Base-by-base conservation (phyloP, 2,797 vertebrate species). In the Danio albolineatus region DNA sequence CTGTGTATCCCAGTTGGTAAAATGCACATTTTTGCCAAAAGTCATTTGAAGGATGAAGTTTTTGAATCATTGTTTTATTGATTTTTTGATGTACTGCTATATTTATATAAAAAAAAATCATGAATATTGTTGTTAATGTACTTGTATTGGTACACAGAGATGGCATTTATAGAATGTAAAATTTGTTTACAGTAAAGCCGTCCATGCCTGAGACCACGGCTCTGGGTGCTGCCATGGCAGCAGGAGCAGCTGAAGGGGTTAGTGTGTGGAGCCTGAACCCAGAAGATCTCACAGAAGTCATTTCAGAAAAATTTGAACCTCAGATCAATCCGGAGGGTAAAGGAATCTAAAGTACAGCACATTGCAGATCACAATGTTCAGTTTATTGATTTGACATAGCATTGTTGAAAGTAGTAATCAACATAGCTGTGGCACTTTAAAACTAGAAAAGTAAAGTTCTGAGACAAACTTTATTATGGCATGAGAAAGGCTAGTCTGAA, bases 161-260 rank as follows among this genome's bases (percentile, higher is more conserved):
- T 7, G n/a, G 4, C 7, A 8, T 49, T 13, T 57, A 43, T 56
- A 10, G 9, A 5, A 57, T 57, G 0, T 48, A 7, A 43, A 41
- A 13, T 36, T 38, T 5, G 6, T 28, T 36, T 78, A 8, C 82
- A 99, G 97, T 99, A 81, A 98, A 97, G 78, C 97, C 98, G 7
- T 97, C 96, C 8, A 99, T 99, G 97, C 95, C 97, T 0, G 98
- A 99, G 93, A 99, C 97, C 61, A 98, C 98, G 0, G 97, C 97
- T 36, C 92, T 99, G 0, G 98, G 98, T 0, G 98, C 96, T 7
- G 98, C 98, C 38, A 99, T 99, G 97, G 98, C 97, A 3, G 98
- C 98, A 0, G 98, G 98, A 54, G 94, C 97, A 14, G 98, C 98
- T 0, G 98, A 99, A 89, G 97, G 98, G 1, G 95, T 99, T 59